Base-by-base conservation (phyloP, 1,140 invertebrate species). In the Apis mellifera region DNA sequence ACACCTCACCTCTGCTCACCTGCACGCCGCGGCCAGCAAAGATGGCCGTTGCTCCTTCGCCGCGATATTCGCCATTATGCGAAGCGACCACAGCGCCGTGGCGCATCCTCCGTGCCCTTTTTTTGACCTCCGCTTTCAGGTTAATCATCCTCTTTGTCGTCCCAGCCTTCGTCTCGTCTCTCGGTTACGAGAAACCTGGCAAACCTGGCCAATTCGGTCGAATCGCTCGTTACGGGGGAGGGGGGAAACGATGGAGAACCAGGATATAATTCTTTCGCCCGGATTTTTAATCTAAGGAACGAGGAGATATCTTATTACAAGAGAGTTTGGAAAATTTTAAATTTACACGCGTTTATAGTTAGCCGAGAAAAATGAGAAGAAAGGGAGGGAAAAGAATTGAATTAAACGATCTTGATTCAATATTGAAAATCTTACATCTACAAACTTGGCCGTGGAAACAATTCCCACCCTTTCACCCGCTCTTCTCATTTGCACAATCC, bases 141-240 rank as follows among this genome's bases (percentile, higher is more conserved):
- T 90, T 89, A 90, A 90, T 90, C 87, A 83, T 85, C 87, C 84
- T 81, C 89, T 89, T 89, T 90, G 87, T 90, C 89, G 85, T 80
- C 55, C 70, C 42, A 84, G 79, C 80, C 32, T 71, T 84, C 78
- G 77, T 78, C 66, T 84, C 78, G 77, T 78, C 66, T 76, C 82
- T 84, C 66, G 74, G 79, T 70, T 78, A 42, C 57, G 74, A 62
- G 72, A 32, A 70, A 78, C 42, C 78, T 55, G 9, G 70, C 59
- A 54, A 70, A 78, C 69, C 32, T 68, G 52, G 73, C 71, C 60
- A 78, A 80, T 78, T 76, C 68, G 69, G 55, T n/a, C 70, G 60
- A 74, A 73, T 55, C 17, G 78, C 21, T 81, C 74, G 70, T 68
- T 72, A 26, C 19, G 32, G 17, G 26, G 26, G n/a, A 3, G 17